Evolutionary conservation across 2,888 invertebrate genomes (phyloP).

Genomic region (Lochmaea crataegi): DNA sequence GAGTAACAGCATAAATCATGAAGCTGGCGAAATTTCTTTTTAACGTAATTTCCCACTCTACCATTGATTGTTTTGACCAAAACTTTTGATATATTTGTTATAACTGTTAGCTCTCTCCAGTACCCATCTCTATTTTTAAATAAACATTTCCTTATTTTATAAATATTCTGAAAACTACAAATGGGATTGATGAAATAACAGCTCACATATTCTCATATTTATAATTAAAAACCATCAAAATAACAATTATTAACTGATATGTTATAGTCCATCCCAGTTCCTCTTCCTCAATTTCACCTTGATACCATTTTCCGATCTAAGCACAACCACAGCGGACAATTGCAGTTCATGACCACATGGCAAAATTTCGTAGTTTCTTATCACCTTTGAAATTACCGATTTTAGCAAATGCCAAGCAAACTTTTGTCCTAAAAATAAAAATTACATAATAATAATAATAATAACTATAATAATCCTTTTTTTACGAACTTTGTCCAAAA

Average conservation of each 20-base stretch:
- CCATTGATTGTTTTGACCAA: too few relatives aligned
- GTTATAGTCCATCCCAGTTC: constrained; percentile 15
- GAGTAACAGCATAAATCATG: too few relatives aligned
- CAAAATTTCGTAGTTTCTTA: constrained; percentile 64
- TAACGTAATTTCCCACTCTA: too few relatives aligned
- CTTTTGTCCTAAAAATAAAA: constrained; percentile 57
- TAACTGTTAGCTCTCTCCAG: too few relatives aligned
- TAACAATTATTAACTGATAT: background rate
- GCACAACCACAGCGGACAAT: constrained; percentile 42
- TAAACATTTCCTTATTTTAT: too few relatives aligned
- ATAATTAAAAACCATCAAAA: background rate
- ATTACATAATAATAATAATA: too few relatives aligned
- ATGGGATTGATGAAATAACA: background rate
- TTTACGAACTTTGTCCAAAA: too few relatives aligned
- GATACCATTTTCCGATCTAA: constrained; percentile 46
- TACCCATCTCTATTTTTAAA: too few relatives aligned
- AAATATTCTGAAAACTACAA: too few relatives aligned
- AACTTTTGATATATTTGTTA: too few relatives aligned
- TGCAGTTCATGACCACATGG: constrained; percentile 40
- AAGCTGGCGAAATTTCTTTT: too few relatives aligned
- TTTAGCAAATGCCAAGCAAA: constrained; percentile 65
- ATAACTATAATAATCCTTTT: too few relatives aligned
- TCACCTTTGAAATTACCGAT: constrained; percentile 66
- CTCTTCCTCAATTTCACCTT: constrained; percentile 38
- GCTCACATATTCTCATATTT: background rate